Conservation (phyloP, 2,797 vertebrate species). For the Pangasius larnaudii region DNA sequence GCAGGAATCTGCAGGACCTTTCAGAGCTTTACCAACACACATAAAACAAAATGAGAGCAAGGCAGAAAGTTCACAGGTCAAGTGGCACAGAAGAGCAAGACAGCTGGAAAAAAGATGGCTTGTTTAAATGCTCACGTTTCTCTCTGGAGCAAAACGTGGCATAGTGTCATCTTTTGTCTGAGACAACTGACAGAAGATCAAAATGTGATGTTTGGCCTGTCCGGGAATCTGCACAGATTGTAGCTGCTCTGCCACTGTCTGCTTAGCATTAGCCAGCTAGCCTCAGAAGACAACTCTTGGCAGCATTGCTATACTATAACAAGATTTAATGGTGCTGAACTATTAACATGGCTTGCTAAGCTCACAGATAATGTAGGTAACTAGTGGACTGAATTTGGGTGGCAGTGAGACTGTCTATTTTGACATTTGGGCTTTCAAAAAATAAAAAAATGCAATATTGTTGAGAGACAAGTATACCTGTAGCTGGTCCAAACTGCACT, state of each 20-base stretch:
- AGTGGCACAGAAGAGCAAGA: constrained; percentile 63
- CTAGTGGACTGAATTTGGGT: background rate
- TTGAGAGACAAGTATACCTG: background rate
- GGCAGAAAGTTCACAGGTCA: constrained; percentile 65
- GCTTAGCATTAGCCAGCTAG: background rate
- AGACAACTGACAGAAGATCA: constrained; percentile 36
- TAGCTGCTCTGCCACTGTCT: background rate
- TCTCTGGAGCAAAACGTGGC: constrained; percentile 27
- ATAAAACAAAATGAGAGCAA: constrained; percentile 63
- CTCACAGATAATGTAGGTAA: background rate
- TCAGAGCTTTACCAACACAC: constrained; percentile 64
- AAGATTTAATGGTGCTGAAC: background rate
- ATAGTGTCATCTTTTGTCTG: constrained; percentile 23
- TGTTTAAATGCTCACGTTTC: constrained; percentile 67
- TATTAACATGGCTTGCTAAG: background rate
- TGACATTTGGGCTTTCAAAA: background rate
- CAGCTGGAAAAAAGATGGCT: constrained; percentile 50
- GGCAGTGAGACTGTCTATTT: background rate
- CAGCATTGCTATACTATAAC: background rate
- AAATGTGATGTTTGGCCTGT: background rate
- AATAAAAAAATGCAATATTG: background rate
- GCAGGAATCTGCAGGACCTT: constrained; percentile 64
- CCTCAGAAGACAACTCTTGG: background rate
- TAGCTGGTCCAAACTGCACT: background rate
- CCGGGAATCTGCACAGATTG: background rate